Evolutionary conservation across 2,797 vertebrate genomes (phyloP).

Genomic region (Pampus argenteus): DNA sequence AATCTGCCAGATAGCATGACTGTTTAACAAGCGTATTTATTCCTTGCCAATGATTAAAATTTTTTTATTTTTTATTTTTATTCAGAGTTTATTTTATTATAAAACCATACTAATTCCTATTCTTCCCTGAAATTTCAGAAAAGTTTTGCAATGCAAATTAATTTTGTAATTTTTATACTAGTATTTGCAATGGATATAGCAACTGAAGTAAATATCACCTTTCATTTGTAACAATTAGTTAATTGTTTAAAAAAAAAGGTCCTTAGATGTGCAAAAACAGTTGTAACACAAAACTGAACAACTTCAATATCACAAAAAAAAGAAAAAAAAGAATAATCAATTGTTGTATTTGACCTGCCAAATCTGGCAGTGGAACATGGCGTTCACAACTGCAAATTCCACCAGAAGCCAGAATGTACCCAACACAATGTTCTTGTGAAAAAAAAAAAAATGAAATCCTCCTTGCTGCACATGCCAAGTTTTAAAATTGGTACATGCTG

Average conservation of each 20-base stretch:
- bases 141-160: not conserved
- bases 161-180: not conserved
- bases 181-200: not conserved
- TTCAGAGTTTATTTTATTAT: no score
- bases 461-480: not conserved
- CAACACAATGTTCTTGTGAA: not conserved
- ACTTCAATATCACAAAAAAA: not conserved
- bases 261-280: not conserved
- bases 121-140: not conserved
- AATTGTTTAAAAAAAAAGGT: no score
- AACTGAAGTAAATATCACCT: not conserved
- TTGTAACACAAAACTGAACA: not conserved
- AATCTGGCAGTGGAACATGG: not conserved
- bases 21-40: not conserved
- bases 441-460: not conserved
- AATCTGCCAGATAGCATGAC: not conserved
- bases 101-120: not conserved
- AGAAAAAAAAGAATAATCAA: not conserved
- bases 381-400: not conserved
- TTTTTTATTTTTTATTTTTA: no score
- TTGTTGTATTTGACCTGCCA: not conserved
- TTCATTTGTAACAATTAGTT: not conserved
- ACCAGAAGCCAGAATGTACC: not conserved
- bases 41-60: not conserved
- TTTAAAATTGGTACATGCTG: conserved; percentile 1